Conservation (phyloP, 2,888 invertebrate genomes). For the Euplexia lucipara region DNA sequence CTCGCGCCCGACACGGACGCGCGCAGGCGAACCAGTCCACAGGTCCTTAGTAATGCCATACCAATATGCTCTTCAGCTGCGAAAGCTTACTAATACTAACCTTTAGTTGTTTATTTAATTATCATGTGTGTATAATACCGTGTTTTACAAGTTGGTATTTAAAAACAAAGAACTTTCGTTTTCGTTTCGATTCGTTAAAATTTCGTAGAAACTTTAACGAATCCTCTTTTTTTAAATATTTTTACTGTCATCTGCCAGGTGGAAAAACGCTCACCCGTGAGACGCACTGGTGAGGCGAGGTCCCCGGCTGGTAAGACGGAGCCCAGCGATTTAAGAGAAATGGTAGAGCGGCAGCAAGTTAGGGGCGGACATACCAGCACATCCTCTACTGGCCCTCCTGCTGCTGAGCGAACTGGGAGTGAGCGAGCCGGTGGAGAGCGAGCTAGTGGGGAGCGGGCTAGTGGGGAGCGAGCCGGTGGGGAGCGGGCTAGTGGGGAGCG, state of each 20-base stretch:
- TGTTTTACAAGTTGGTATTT: too few species aligned
- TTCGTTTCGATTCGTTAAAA: too few species aligned
- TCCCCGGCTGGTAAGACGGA: constrained; percentile 63
- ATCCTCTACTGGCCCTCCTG: background rate
- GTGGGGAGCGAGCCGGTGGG: constrained; percentile 2
- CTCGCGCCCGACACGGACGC: constrained; percentile 43
- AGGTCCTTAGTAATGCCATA: constrained; percentile 37
- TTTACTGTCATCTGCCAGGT: constrained; percentile 56
- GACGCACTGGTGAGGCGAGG: constrained; percentile 63
- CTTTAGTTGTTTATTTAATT: too few species aligned
- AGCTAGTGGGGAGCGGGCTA: constrained; percentile 9
- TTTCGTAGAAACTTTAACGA: too few species aligned
- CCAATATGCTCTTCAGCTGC: background rate
- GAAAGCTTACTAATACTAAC: background rate
- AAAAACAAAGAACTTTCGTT: too few species aligned
- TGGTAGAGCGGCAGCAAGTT: constrained; percentile 39
- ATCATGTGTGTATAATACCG: too few species aligned
- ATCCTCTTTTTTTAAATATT: background rate
- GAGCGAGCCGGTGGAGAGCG: constrained; percentile 5
- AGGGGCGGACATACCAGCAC: constrained; percentile 27
- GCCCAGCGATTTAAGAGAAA: constrained; percentile 37
- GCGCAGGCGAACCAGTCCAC: constrained; percentile 55
- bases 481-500: constrained; percentile 25
- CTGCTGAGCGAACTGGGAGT: constrained; percentile 22
- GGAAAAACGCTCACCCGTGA: constrained; percentile 74